Conservation (phyloP, 2,888 invertebrate genomes). For the Tetropium fuscum region DNA sequence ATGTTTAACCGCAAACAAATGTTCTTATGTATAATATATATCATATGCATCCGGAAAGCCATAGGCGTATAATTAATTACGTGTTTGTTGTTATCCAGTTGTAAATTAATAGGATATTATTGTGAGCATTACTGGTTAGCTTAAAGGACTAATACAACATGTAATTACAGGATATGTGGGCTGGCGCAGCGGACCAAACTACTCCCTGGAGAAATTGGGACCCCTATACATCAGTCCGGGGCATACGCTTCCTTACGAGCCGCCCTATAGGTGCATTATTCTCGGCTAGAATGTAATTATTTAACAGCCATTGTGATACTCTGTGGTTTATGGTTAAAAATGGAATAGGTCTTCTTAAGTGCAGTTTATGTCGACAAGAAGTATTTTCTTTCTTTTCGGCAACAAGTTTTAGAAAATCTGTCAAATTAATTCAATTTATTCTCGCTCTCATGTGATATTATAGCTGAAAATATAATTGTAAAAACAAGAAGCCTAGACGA, state of each 20-base stretch:
- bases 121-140: slow-evolving; percentile 27
- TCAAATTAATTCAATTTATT: too few species aligned
- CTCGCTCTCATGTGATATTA: too few species aligned
- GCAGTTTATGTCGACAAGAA: too few species aligned
- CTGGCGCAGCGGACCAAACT: slow-evolving; percentile 63
- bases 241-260: slow-evolving; percentile 60
- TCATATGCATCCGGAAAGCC: too few species aligned
- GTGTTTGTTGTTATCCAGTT: slow-evolving; percentile 10
- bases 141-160: slow-evolving; percentile 29
- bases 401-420: too few species aligned
- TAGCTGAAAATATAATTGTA: too few species aligned
- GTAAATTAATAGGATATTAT: slow-evolving; percentile 33
- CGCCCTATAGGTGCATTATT: slow-evolving; percentile 50
- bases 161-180: slow-evolving; percentile 63
- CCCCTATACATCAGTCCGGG: slow-evolving; percentile 65
- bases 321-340: slow-evolving; percentile 2
- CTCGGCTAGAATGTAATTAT: slow-evolving; percentile 27
- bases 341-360: too few species aligned
- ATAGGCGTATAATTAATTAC: slow-evolving; percentile 20
- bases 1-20: too few species aligned
- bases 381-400: too few species aligned
- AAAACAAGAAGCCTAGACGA: too few species aligned
- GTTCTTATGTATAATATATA: too few species aligned
- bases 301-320: slow-evolving; percentile 29
- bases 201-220: slow-evolving; percentile 65